A percentile compares a stretch with the other conserved stretches of the same genome.
Evolutionary conservation across 2,113 vertebrate species (phyloP).

Genomic region (Periophthalmodon schlosseri): DNA sequence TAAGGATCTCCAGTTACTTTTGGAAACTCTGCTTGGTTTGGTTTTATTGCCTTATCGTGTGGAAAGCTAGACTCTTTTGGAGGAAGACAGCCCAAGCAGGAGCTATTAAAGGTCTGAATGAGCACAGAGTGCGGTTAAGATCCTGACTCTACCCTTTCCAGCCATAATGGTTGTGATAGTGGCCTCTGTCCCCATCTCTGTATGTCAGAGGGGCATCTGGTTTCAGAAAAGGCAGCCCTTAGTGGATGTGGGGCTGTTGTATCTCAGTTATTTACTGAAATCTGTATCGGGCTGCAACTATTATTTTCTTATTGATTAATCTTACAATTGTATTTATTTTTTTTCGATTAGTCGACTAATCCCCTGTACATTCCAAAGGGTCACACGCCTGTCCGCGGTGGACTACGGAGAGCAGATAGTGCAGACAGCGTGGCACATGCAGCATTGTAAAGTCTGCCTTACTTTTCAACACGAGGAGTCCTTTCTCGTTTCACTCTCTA

Average conservation of each 20-base stretch:
- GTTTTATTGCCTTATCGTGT: constrained; percentile 10
- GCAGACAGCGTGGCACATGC: no score
- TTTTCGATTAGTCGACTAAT: no score
- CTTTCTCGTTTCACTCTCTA: no score
- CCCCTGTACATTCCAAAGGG: no score
- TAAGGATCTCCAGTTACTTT: constrained; percentile 11
- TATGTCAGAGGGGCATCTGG: constrained; percentile 58
- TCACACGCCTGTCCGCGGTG: no score
- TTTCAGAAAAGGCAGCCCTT: constrained; percentile 62
- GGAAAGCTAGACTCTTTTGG: constrained; percentile 18
- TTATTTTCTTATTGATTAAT: no score
- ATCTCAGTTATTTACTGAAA: constrained; percentile 29
- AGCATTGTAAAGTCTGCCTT: no score
- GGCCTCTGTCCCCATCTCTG: constrained; percentile 58
- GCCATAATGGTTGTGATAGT: constrained; percentile 58
- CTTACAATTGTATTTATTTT: no score
- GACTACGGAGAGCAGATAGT: no score
- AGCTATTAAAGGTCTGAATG: constrained; percentile 34
- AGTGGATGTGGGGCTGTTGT: constrained; percentile 37
- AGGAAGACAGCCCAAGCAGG: constrained; percentile 12
- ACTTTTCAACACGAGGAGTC: no score
- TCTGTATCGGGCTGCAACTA: no score
- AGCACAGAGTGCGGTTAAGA: constrained; percentile 27
- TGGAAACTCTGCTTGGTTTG: constrained; percentile 5
- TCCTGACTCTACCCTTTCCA: constrained; percentile 45